Conservation (phyloP, 2,888 invertebrate genomes). For the Conistra vaccinii region DNA sequence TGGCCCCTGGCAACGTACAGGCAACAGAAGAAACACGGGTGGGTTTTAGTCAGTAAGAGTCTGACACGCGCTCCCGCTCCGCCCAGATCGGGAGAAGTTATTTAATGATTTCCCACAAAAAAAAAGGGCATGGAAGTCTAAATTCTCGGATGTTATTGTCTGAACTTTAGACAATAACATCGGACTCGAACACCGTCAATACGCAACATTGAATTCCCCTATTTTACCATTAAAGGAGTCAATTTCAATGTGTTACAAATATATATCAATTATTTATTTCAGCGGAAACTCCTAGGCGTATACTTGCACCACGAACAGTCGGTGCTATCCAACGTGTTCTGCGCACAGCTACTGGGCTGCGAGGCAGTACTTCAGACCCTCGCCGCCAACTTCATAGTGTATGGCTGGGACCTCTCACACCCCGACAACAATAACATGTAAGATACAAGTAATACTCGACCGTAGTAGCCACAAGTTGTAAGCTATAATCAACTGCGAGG, state of each 20-base stretch:
- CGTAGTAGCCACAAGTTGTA: too few species aligned
- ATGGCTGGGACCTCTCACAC: conserved; percentile 99
- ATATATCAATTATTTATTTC: conserved; percentile 53
- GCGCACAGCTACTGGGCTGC: conserved; percentile 97
- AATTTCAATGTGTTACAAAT: neutral
- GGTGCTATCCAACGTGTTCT: conserved; percentile 98
- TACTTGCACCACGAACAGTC: conserved; percentile 99
- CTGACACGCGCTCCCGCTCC: too few species aligned
- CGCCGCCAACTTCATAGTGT: conserved; percentile 97
- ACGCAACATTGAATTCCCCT: neutral
- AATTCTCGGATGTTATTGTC: neutral
- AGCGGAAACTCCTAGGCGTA: conserved; percentile 98
- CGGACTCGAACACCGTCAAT: neutral
- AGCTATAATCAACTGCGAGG: conserved; percentile 91
- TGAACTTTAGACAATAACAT: neutral
- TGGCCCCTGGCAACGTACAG: too few species aligned
- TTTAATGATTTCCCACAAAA: too few species aligned
- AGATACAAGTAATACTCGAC: neutral
- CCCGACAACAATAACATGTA: conserved; percentile 96
- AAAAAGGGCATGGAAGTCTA: too few species aligned
- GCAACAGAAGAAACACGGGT: too few species aligned
- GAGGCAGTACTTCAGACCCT: conserved; percentile 97
- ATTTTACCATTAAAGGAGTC: neutral
- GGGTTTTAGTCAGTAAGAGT: too few species aligned
- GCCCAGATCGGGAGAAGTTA: too few species aligned